Evolutionary conservation across 2,113 vertebrate genomes (phyloP).

Genomic region (Apteryx owenii): DNA sequence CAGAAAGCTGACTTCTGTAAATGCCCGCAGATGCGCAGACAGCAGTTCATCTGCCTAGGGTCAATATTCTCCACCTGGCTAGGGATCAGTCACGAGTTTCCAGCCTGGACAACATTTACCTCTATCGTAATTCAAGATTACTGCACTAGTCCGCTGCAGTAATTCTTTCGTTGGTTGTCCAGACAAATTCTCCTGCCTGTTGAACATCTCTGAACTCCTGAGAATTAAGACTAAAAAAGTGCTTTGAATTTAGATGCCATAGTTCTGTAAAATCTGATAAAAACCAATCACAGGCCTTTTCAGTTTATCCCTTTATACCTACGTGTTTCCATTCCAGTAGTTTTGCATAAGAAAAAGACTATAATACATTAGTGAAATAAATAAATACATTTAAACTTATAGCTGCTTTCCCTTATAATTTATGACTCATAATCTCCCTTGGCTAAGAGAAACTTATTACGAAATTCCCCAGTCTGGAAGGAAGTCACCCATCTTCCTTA

Average conservation of each 20-base stretch:
- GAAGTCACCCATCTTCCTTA: neutral
- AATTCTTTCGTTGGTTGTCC: neutral
- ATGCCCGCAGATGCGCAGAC: neutral
- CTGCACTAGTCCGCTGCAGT: fast-evolving
- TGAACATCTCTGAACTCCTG: neutral
- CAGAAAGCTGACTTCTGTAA: neutral
- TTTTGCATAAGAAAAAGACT: neutral
- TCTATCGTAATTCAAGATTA: fast-evolving
- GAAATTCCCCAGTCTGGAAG: neutral
- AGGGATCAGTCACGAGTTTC: fast-evolving
- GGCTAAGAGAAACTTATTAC: neutral
- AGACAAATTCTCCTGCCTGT: neutral
- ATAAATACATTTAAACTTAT: fast-evolving
- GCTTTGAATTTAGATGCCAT: neutral
- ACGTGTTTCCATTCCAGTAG: neutral
- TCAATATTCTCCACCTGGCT: fast-evolving
- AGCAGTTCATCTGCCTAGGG: neutral
- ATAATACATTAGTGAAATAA: fast-evolving
- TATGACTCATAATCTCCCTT: neutral
- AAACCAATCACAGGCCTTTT: neutral
- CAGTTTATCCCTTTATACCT: neutral
- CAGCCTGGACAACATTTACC: neutral
- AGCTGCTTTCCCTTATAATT: neutral
- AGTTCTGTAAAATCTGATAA: neutral
- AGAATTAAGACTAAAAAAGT: neutral